Base-by-base conservation (phyloP, 2,888 invertebrate genomes). In the Melitaea athalia region DNA sequence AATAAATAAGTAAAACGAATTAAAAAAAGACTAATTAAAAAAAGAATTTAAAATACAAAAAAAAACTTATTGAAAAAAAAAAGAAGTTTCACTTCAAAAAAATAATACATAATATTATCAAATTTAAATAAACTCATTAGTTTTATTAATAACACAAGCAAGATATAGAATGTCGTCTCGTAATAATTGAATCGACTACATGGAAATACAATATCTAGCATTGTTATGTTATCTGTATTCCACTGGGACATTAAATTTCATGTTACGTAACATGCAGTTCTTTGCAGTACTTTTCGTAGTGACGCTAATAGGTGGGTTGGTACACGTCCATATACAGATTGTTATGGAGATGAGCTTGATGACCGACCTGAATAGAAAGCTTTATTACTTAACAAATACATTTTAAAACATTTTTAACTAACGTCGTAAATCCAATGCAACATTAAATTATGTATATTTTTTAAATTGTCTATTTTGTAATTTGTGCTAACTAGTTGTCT, bases 281-380 rank as follows among this genome's bases (percentile, higher is more conserved):
- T 49, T 10, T 17, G 33, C n/a, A 57, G 31, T 10, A 49, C 12
- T 64, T 57, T 64, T 45, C n/a, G 47, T 64, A 55, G 24, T 45
- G 55, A 45, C 47, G 33, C 63, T 45, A 47, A 42, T 57, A 38
- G 17, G 59, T 65, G 45, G 50, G 60, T 45, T 53, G 52, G 42
- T 52, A 50, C 52, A 57, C 52, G 12, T 31, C 59, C 31, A 59
- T 65, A 50, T 47, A 60, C 50, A 45, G 60, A 63, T 65, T 67
- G 60, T 60, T 63, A 64, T 65, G 59, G 43, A 65, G 53, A 65
- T 52, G n/a, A 43, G n/a, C n/a, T 33, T 59, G 24, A 64, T 64
- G 55, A 10, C 45, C 47, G 45, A 15, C 47, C 45, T 4, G 57
- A 42, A 64, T 59, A 17, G 5, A 57, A 17, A 15, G n/a, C 14